These are phyloP conservation scores for Brachyalestes nurse DNA, from an alignment of 2,797 vertebrate species.

Conservation along the genomic window DNA sequence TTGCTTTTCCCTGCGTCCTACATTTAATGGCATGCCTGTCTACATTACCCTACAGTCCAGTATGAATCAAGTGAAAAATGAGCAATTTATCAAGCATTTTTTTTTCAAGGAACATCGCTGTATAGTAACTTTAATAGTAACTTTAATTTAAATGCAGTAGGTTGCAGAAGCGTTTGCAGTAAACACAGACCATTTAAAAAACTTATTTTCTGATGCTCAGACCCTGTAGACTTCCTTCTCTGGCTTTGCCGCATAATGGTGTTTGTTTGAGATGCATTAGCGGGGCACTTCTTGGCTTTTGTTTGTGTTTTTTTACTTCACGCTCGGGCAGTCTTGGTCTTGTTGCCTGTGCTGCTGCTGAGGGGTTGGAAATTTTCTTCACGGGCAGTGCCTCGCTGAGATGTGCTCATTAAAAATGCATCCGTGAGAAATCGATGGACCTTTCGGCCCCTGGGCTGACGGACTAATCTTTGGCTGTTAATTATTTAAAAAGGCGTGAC, in stretches of 20 bases:
- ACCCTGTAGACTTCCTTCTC: slow-evolving; percentile 45
- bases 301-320: slow-evolving; percentile 76
- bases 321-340: slow-evolving; percentile 63
- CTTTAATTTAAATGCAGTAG: too few relatives aligned
- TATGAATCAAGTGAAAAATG: neutral
- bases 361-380: slow-evolving; percentile 60
- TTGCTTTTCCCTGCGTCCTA: neutral
- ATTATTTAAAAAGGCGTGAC: slow-evolving; percentile 78
- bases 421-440: slow-evolving; percentile 78
- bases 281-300: slow-evolving; percentile 63
- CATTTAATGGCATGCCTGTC: neutral
- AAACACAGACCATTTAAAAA: slow-evolving; percentile 3
- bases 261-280: slow-evolving; percentile 53
- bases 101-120: too few relatives aligned
- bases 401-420: slow-evolving; percentile 83
- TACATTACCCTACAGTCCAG: neutral
- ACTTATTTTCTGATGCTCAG: slow-evolving; percentile 23
- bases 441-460: slow-evolving; percentile 74
- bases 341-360: slow-evolving; percentile 34
- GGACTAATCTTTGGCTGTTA: slow-evolving; percentile 80
- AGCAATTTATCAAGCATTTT: neutral
- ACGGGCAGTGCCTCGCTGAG: slow-evolving; percentile 78
- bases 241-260: slow-evolving; percentile 45
- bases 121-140: too few relatives aligned
- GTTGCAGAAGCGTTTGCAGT: neutral